Base-by-base conservation (phyloP, 2,113 vertebrate species). In the Myotis brandtii region DNA sequence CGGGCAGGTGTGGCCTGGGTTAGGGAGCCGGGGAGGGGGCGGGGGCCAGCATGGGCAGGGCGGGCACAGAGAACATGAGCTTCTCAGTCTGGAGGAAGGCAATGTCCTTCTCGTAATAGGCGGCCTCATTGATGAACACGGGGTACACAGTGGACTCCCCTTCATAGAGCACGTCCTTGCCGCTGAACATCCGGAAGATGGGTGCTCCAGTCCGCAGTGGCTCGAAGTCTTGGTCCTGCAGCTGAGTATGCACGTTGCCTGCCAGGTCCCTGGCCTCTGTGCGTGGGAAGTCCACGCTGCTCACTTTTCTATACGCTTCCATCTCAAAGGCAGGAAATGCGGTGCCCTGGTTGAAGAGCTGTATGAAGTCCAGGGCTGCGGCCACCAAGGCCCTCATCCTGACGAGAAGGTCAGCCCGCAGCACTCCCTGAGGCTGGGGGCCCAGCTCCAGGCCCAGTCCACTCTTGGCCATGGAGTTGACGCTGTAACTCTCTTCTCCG, bases 361-460 rank as follows among this genome's bases (percentile, higher is more conserved):
- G 96, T 9, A 99, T 95, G 98, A 99, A 99, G 23, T 98, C 98
- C 69, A 99, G 90, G 18, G 91, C 97, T 32, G 96, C 87, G 2
- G 98, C 97, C 59, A 99, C 86, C 1, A 98, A 97, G 50, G 98
- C 90, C 90, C 98, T 98, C 98, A 98, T 93, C 32, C 95, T n/a
- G 73, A 96, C 95, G 64, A 98, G 98, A n/a, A 98, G 86, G 69
- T 99, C 99, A 0, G 99, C 99, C 95, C 98, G 98, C 88, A 98
- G 62, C n/a, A 99, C 98, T 0, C 99, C 99, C 8, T 97, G 97
- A 2, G 99, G 99, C 93, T 99, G 99, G 46, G 99, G 99, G 0
- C 99, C 99, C 1, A 99, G 92, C 81, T 99, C 99, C 48, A 99
- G 50, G 96, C 95, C 17, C 21, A 94, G 3, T 43, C 69, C 48